phyloP scores from a whole-genome alignment of 2,888 invertebrate genomes.

The Carabus problematicus region DNA sequence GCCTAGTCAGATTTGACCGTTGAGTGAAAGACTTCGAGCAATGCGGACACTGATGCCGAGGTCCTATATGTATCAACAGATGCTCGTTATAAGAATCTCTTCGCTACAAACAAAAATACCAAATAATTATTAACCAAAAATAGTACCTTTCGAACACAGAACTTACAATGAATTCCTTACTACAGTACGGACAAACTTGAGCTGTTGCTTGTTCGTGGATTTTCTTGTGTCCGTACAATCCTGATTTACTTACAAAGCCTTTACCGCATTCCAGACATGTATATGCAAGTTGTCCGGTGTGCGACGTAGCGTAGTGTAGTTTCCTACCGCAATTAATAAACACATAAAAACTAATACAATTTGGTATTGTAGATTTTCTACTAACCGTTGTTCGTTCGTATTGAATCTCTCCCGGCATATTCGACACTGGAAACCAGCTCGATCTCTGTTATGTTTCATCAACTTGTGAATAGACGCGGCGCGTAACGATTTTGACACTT shows the following conservation, averaged over 20 bases:
- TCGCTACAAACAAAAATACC: constrained; percentile 54
- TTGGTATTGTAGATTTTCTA: not conserved
- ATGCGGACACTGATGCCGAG: constrained; percentile 67
- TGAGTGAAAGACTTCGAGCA: constrained; percentile 68
- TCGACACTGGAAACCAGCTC: constrained; percentile 31
- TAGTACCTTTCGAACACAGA: not conserved
- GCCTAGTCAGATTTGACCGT: constrained; percentile 65
- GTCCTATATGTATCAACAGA: constrained; percentile 65
- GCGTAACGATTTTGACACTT: constrained; percentile 15
- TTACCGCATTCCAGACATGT: constrained; percentile 64
- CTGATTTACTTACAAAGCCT: constrained; percentile 66
- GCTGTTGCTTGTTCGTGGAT: constrained; percentile 58
- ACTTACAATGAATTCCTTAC: constrained; percentile 62
- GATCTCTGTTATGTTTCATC: constrained; percentile 31
- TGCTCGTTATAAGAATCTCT: constrained; percentile 67
- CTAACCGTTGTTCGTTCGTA: constrained; percentile 31
- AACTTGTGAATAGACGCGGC: constrained; percentile 27
- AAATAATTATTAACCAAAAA: not conserved
- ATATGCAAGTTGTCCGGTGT: constrained; percentile 63
- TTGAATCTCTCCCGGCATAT: constrained; percentile 30
- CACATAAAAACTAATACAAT: not conserved
- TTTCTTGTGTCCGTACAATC: constrained; percentile 64
- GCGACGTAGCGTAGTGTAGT: constrained; percentile 63
- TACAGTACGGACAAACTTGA: constrained; percentile 61
- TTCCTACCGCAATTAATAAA: constrained; percentile 56